Percentiles rank a stretch among this genome's conserved stretches.
Evolutionary conservation across 2,113 vertebrate species (phyloP).

Genomic region (Amphiprion ocellaris): DNA sequence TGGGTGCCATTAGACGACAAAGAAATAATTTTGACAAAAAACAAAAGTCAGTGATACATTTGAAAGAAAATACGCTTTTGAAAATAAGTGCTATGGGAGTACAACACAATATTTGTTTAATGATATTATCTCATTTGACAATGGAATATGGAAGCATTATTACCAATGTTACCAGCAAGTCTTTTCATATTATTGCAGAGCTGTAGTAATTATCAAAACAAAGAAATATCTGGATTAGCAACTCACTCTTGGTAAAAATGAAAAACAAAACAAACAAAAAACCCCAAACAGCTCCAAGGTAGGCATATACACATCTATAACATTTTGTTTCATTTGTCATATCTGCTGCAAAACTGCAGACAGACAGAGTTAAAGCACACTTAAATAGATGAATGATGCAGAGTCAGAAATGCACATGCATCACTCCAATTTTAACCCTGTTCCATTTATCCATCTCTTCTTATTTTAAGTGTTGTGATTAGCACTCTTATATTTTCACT

Average conservation of each 20-base stretch:
- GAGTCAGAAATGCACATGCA: background rate
- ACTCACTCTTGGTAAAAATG: no score
- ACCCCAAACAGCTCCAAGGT: background rate
- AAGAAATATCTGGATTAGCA: background rate
- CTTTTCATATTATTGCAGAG: background rate
- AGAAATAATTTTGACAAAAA: background rate
- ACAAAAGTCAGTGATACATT: background rate
- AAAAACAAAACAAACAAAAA: no score
- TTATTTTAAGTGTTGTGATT: background rate
- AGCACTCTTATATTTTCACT: background rate
- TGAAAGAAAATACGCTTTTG: background rate
- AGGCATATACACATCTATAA: background rate
- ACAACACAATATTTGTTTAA: no score
- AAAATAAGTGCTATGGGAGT: no score
- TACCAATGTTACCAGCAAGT: background rate
- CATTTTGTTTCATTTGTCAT: background rate
- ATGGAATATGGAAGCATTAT: background rate
- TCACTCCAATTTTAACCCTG: background rate
- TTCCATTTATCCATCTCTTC: background rate
- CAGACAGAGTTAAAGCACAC: background rate
- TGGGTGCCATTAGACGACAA: background rate
- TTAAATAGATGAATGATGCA: background rate
- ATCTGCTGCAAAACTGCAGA: background rate
- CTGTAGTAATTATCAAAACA: background rate
- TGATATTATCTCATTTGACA: background rate